Base-by-base conservation (phyloP, 2,888 invertebrate species). In the Pardosa pseudoannulata region DNA sequence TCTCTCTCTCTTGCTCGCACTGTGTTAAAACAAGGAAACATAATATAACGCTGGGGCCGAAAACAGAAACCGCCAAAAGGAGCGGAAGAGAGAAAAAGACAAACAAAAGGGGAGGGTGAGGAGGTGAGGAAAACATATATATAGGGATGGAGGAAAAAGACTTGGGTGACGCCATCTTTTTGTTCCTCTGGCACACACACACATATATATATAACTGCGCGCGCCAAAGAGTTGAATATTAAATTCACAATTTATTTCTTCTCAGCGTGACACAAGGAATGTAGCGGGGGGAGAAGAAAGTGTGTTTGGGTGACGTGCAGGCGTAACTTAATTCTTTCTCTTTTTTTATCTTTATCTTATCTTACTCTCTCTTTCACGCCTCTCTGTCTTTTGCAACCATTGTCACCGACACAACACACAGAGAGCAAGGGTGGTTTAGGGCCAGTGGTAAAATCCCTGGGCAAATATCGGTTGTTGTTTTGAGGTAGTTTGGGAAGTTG, bases 181-280 rank as follows among this genome's bases (percentile, higher is more conserved):
- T 73, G 19, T 67, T 29, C 46, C 46, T 7, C 46, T n/a, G n/a
- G n/a, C n/a, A n/a, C n/a, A n/a, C n/a, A n/a, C n/a, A n/a, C n/a
- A n/a, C n/a, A n/a, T 13, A 29, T 9, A 50, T 16, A 62, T 28
- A 32, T 9, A 16, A 73, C 46, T 46, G 32, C 32, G 56, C n/a
- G n/a, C n/a, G n/a, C 13, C n/a, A n/a, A n/a, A 70, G 36, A 82
- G 83, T 65, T 85, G 85, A 85, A 85, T 85, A 85, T 85, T 85
- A 85, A 85, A 85, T 85, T 85, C 85, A 85, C 85, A 85, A 85
- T 85, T 85, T 85, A 85, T 85, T 85, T 70, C 85, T 29, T 27
- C 85, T 78, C 79, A 85, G 68, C 16, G 1, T 74, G 85, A 79
- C 85, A 85, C 73, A 62, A 39, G 31, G 50, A 81, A 76, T 68